Evolutionary conservation across 2,113 vertebrate genomes (phyloP), one percentile per base, ranked within the genome.

Genomic region (Neopipo cinnamomea): DNA sequence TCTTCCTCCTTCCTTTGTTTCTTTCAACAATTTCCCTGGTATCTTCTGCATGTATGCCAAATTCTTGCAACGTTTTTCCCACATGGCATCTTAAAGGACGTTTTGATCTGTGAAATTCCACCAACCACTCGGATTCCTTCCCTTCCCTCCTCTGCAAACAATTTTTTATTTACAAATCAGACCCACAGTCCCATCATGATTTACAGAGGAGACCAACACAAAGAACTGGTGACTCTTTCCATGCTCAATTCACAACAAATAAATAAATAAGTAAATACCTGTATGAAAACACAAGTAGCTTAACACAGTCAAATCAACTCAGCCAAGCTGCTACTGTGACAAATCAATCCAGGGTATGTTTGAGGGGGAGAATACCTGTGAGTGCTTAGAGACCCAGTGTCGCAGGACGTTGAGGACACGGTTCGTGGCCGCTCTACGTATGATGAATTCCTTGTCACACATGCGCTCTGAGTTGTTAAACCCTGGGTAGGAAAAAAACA

Each of bases 351-450:
- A 49, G 9, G 14, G 9, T 53, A 23, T 42, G 31, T n/a, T 16
- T 19, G 39, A 50, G 58, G 77, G 87, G 56, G 23, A 47, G 37
- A 49, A 84, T 97, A 99, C 99, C 99, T 99, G 99, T 12, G 99
- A 99, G 59, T 99, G 99, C 93, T 99, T 99, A 94, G 99, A 99
- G 86, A 99, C 99, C 99, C 99, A 99, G 98, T 99, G 99, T 37
- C 99, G 99, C 93, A 99, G 98, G 85, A 99, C 99, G 39, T 99
- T 99, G 79, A 99, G 98, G n/a, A 99, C 99, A 31, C 99, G 98
- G 96, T 99, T 99, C 17, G 99, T 99, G 87, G 99, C 99, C 18
- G 99, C 99, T 93, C 99, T 97, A n/a, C 99, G 98, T 85, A 99
- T 99, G 98, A 99, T 99, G 95, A 99, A 99, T 91, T 99, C 99